Base-by-base conservation (phyloP, 2,113 vertebrate species). In the Anser cygnoides region DNA sequence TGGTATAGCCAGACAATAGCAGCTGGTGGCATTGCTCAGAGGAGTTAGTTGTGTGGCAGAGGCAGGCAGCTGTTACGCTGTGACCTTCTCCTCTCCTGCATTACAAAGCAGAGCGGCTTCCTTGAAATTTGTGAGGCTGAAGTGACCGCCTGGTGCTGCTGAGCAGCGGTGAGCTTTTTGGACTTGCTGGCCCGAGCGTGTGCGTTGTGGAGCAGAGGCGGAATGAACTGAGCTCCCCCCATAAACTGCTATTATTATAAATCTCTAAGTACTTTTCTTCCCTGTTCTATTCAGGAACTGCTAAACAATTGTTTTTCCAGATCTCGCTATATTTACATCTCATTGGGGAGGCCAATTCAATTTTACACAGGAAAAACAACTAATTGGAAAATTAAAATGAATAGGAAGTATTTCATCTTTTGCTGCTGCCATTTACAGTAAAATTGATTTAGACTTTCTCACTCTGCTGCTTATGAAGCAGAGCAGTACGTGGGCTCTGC, bases 131-230 rank as follows among this genome's bases (percentile, higher is more conserved):
- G 54, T 28, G 71, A 15, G 22, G 46, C 62, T 23, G n/a, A 28
- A 28, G 18, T 22, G 20, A 25, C 7, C 14, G 6, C 11, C 6
- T 35, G 4, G 1, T 2, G 3, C 19, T 73, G 22, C 54, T n/a
- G 19, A 33, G 61, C 61, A 13, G 5, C 3, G 1, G 9, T 22
- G 68, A 2, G 20, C 49, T 70, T 35, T 74, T 10, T 76, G 62
- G 44, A 29, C 43, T 7, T 28, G 28, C 43, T 66, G 52, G 21
- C 58, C 16, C 23, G 5, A 1, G 3, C 37, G 22, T 29, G 50
- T 20, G 22, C 59, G 0, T 33, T n/a, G 22, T 16, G 33, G 65
- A 13, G 37, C 2, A 37, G 41, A 23, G 28, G 46, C 35, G 41
- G 61, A 43, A 62, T 29, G 43, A 35, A 37, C 41, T 6, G 6